Base-by-base conservation (phyloP, 2,113 vertebrate genomes). In the Callospermophilus lateralis region DNA sequence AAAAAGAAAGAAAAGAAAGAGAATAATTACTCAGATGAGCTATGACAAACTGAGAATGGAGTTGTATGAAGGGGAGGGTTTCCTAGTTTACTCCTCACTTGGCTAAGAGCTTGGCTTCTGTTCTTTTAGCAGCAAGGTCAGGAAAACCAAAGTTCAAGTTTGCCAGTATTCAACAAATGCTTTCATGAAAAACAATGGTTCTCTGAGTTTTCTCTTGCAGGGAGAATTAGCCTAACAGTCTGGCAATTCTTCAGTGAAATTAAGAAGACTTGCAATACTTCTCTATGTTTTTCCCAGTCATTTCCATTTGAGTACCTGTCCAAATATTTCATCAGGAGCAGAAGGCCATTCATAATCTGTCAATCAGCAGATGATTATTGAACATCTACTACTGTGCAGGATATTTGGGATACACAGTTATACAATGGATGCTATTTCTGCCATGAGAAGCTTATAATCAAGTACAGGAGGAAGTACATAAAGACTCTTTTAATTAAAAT, bases 11-110 rank as follows among this genome's bases (percentile, higher is more conserved):
- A 16, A 55, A 22, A 58, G 32, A 84, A 16, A 42, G 48, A 80
- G 55, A 92, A 91, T 89, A 91, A 94, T 76, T 91, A 89, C 16
- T 91, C 68, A 93, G 19, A 34, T 83, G 32, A 19, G 42, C 45
- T 88, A 95, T 45, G 95, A 94, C 67, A 65, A 91, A 67, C 8
- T 78, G 61, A 58, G 34, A 84, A 81, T 73, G 34, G 39, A 53
- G 10, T 13, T 73, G 93, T 30, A 53, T 45, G 45, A 92, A 16
- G 16, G 24, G 8, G 4, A 89, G 13, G 3, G 2, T 65, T 28
- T 86, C 45, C 53, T 73, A 19, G 65, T 78, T 42, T 73, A 86
- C 20, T 37, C 12, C 10, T 6, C 42, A 32, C 8, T 26, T 73
- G 28, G 20, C 6, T 58, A 6, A 70, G 37, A 93, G 9, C 55